Conservation (phyloP, 2,113 vertebrate species). For the Pollimyrus isidori region DNA sequence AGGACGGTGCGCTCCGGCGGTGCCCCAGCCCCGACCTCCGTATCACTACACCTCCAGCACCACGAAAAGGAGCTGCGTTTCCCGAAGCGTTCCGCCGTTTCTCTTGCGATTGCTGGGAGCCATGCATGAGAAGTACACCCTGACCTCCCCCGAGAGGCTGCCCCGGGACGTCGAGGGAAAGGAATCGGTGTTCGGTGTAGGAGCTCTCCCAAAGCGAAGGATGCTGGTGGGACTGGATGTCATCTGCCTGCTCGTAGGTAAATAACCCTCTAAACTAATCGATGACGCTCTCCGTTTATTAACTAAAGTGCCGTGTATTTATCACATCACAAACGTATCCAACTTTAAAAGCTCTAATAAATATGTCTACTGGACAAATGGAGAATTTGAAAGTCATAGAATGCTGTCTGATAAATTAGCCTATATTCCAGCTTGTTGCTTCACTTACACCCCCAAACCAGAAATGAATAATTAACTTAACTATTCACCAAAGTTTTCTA, state of each 20-base stretch:
- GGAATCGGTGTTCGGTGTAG: constrained; percentile 27
- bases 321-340: neutral
- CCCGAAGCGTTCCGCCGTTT: neutral
- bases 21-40: neutral
- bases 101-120: neutral
- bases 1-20: neutral
- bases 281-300: neutral
- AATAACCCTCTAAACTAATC: constrained; percentile 12
- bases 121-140: constrained; percentile 5
- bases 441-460: neutral
- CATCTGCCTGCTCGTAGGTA: constrained; percentile 51
- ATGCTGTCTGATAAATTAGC: neutral
- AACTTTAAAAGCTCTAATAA: neutral
- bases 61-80: neutral
- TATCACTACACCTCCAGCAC: neutral
- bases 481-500: neutral
- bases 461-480: neutral
- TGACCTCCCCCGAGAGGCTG: neutral
- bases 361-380: neutral
- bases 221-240: constrained; percentile 50
- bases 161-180: constrained; percentile 34
- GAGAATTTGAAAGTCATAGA: neutral
- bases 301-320: neutral
- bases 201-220: constrained; percentile 43
- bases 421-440: neutral